phyloP scores from a whole-genome alignment of 2,113 vertebrate species.

The Conger conger region DNA sequence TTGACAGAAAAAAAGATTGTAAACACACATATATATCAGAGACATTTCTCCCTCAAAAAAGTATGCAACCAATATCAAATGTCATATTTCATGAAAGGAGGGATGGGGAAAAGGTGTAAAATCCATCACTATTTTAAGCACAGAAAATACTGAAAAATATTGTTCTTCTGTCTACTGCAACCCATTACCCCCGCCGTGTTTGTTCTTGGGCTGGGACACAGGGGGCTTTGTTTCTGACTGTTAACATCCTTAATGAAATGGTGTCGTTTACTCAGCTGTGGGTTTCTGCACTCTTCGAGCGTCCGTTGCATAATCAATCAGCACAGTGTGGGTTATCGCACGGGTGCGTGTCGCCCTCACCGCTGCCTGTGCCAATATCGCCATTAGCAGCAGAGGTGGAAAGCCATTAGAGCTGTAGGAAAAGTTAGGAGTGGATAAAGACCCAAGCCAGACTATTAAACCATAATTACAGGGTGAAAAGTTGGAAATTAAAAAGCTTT shows the following conservation, averaged over 20 bases:
- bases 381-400: background rate
- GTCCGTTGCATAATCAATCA: background rate
- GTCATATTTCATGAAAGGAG: conserved; percentile 39
- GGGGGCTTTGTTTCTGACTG: conserved; percentile 69
- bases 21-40: conserved; percentile 20
- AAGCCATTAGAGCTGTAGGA: background rate
- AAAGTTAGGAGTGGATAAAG: background rate
- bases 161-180: conserved; percentile 64
- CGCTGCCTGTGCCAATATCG: background rate
- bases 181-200: conserved; percentile 65
- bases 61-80: conserved; percentile 37
- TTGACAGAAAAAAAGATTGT: background rate
- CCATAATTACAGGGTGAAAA: background rate
- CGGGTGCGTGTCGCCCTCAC: background rate
- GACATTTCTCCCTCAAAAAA: conserved; percentile 17
- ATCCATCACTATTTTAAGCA: conserved; percentile 18
- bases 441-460: background rate
- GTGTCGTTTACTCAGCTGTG: conserved; percentile 59
- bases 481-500: background rate
- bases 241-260: conserved; percentile 75
- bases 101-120: background rate
- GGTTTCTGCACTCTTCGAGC: background rate
- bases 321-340: background rate
- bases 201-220: conserved; percentile 67
- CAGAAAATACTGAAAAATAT: conserved; percentile 44